These are phyloP conservation scores for Rhizoglyphus robini DNA, from an alignment of 1,140 invertebrate genomes.

Conservation along the genomic window DNA sequence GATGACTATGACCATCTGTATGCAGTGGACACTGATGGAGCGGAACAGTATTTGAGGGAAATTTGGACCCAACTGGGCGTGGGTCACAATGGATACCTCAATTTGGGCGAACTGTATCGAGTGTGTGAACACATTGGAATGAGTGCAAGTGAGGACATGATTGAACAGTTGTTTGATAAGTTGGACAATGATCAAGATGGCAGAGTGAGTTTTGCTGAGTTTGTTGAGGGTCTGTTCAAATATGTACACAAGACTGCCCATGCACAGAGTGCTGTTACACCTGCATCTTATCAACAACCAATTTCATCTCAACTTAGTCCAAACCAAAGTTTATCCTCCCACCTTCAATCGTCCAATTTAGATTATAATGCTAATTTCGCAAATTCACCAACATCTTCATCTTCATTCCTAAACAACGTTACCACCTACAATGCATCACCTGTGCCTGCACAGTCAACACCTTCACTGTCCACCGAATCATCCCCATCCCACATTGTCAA, in stretches of 20 bases:
- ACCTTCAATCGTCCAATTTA: too few relatives aligned
- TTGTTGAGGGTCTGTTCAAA: slow-evolving; percentile 44
- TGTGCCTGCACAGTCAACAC: neutral
- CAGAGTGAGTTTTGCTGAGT: slow-evolving; percentile 51
- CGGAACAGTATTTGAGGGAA: slow-evolving; percentile 38
- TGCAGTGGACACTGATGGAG: neutral
- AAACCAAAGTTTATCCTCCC: too few relatives aligned
- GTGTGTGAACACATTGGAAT: slow-evolving; percentile 51
- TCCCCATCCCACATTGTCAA: neutral
- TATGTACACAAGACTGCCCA: neutral
- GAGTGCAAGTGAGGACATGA: slow-evolving; percentile 44
- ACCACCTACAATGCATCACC: neutral
- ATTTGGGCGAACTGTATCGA: slow-evolving; percentile 41
- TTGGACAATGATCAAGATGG: slow-evolving; percentile 49
- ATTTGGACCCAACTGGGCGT: slow-evolving; percentile 47
- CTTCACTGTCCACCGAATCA: neutral
- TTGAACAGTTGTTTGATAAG: slow-evolving; percentile 50
- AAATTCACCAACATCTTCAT: neutral
- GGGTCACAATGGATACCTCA: slow-evolving; percentile 45
- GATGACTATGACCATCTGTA: neutral
- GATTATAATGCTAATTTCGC: too few relatives aligned
- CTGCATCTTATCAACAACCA: neutral
- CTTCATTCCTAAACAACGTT: neutral
- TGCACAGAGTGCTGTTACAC: too few relatives aligned
- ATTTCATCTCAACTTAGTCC: too few relatives aligned